Evolutionary conservation across 2,113 vertebrate species (phyloP).

Genomic region (Passer montanus): DNA sequence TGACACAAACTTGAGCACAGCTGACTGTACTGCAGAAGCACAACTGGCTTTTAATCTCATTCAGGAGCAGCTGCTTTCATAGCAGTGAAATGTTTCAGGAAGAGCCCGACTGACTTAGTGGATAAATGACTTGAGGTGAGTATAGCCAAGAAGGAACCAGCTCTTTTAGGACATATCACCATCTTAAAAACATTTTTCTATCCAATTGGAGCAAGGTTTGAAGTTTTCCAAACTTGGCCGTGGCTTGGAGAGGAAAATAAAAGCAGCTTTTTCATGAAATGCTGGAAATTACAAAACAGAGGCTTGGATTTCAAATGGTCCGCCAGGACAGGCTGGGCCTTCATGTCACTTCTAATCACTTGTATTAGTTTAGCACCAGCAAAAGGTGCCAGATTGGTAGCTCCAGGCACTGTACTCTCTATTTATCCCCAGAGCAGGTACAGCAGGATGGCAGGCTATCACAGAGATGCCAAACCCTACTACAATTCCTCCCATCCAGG

Average conservation of each 20-base stretch:
- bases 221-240: neutral
- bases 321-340: neutral
- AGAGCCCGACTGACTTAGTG: neutral
- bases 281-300: slow-evolving; percentile 32
- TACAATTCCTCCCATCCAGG: neutral
- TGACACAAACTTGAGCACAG: neutral
- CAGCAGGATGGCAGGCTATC: neutral
- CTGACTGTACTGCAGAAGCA: neutral
- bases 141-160: neutral
- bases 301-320: neutral
- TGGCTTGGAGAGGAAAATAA: neutral
- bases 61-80: slow-evolving; percentile 54
- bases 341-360: neutral
- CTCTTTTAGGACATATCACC: neutral
- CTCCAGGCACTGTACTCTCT: neutral
- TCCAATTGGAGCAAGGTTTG: slow-evolving; percentile 1
- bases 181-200: slow-evolving; percentile 27
- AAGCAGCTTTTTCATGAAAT: slow-evolving; percentile 29
- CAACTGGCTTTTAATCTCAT: slow-evolving; percentile 20
- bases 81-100: slow-evolving; percentile 55
- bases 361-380: neutral
- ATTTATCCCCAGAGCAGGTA: slow-evolving; percentile 2
- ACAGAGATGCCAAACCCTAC: neutral
- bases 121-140: slow-evolving; percentile 23
- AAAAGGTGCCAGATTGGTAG: slow-evolving; percentile 14